phyloP scores from a whole-genome alignment of 2,113 vertebrate genomes.

The Scolopax mira region DNA sequence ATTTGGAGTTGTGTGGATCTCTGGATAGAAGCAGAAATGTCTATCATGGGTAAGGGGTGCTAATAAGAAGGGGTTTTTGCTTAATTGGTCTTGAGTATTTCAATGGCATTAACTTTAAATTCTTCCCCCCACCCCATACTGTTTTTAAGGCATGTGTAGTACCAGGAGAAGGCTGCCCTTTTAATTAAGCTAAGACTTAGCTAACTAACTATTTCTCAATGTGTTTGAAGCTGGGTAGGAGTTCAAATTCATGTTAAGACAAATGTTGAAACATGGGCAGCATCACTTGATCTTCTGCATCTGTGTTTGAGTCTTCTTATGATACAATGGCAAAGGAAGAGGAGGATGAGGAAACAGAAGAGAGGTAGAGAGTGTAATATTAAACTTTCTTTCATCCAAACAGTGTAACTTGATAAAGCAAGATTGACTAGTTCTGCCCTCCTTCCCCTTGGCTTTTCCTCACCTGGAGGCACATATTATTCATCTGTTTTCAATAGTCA shows the following conservation, averaged over 20 bases:
- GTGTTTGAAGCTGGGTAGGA: background rate
- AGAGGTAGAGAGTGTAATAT: background rate
- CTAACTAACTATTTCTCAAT: background rate
- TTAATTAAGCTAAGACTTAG: background rate
- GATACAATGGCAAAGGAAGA: background rate
- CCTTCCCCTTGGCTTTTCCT: background rate
- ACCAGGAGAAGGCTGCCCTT: background rate
- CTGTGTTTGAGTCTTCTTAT: background rate
- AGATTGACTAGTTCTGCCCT: background rate
- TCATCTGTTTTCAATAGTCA: background rate
- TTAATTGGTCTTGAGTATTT: background rate
- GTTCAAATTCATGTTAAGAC: background rate
- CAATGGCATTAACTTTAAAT: background rate
- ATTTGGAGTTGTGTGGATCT: background rate
- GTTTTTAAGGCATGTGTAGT: background rate
- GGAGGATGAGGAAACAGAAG: background rate
- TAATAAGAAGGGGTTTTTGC: background rate
- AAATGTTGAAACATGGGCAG: background rate
- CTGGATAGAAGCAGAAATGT: background rate
- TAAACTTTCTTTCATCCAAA: slow-evolving; percentile 1
- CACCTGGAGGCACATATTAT: background rate
- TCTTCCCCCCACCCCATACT: background rate
- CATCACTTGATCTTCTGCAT: background rate
- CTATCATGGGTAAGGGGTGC: background rate
- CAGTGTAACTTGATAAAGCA: slow-evolving; percentile 20